Evolutionary conservation across 2,888 invertebrate species (phyloP).

Genomic region (Sinhomidia bicolor): DNA sequence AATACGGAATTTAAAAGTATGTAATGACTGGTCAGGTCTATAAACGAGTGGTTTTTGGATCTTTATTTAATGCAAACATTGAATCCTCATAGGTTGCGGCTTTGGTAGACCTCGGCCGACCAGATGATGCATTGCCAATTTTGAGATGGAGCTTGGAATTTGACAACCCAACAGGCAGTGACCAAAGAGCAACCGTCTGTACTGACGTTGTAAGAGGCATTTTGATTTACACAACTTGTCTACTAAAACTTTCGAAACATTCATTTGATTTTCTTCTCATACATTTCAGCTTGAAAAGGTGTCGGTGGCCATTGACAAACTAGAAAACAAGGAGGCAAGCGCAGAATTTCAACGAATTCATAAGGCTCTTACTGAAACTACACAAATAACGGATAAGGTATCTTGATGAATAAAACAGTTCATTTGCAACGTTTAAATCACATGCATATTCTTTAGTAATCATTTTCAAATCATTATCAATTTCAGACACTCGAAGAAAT

Average conservation of each 20-base stretch:
- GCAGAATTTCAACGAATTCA: conserved; percentile 85
- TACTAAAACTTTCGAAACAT: not conserved
- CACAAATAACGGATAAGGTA: conserved; percentile 83
- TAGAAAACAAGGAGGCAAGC: conserved; percentile 83
- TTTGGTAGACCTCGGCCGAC: conserved; percentile 85
- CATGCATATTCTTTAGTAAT: too few relatives aligned
- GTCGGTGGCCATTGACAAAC: conserved; percentile 83
- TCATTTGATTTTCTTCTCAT: not conserved
- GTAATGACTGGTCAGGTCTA: not conserved
- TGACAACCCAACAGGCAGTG: conserved; percentile 83
- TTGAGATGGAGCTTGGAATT: conserved; percentile 84
- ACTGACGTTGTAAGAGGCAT: conserved; percentile 84
- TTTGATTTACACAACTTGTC: not conserved
- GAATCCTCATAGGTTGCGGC: conserved; percentile 83
- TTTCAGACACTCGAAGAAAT: conserved; percentile 82
- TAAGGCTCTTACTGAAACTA: conserved; percentile 84
- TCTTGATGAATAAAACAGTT: conserved; percentile 43
- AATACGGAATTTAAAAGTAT: conserved; percentile 87
- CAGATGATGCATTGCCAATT: conserved; percentile 86
- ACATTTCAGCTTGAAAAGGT: conserved; percentile 83
- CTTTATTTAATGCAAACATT: too few relatives aligned
- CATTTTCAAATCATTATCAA: too few relatives aligned
- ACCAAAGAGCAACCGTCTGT: conserved; percentile 85
- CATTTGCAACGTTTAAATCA: too few relatives aligned
- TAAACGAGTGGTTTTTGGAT: too few relatives aligned